Evolutionary conservation across 2,113 vertebrate genomes (phyloP), one percentile per base, ranked within the genome.

Genomic region (Phocoena phocoena): DNA sequence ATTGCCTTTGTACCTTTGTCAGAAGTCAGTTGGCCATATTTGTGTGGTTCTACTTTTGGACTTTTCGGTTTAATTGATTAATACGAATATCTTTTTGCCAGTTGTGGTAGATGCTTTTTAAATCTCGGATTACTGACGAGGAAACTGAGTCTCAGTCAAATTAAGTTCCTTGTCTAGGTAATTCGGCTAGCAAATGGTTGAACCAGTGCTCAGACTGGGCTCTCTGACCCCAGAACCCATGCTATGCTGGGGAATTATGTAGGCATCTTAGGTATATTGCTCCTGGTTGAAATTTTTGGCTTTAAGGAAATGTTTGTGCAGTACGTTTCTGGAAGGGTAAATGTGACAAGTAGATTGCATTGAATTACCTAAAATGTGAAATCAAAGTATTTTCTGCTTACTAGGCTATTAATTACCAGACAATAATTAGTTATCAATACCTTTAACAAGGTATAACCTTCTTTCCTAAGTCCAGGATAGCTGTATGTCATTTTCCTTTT

Each of bases 361-460:
- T 83, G 77, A 88, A 65, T 98, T 77, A 67, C 91, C 85, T 84
- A 58, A 95, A 94, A 85, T 74, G 50, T 55, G 58, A 74, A 73
- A 58, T 68, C 17, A 11, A 47, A 62, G n/a, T 74, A 63, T 88
- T 31, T 80, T n/a, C 31, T 84, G 58, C 58, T 91, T 86, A 14
- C 3, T 18, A 55, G n/a, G 7, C 55, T 84, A 44, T 87, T 94
- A 65, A 88, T 96, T 89, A 94, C 23, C 65, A 65, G 86, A 60
- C 9, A 26, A 15, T 80, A 94, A 81, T 82, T 76, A 76, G 38
- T 96, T 94, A 80, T 58, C 44, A 95, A 8, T 81, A 62, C 76
- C 58, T 95, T 71, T 77, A 93, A 86, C 62, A 81, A 94, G 26
- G 55, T 93, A 15, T 55, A 88, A 26, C n/a, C 74, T 65, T 89